Evolutionary conservation across 2,888 invertebrate genomes (phyloP), one percentile per base, ranked within the genome.

Genomic region (Chorisops tibialis): DNA sequence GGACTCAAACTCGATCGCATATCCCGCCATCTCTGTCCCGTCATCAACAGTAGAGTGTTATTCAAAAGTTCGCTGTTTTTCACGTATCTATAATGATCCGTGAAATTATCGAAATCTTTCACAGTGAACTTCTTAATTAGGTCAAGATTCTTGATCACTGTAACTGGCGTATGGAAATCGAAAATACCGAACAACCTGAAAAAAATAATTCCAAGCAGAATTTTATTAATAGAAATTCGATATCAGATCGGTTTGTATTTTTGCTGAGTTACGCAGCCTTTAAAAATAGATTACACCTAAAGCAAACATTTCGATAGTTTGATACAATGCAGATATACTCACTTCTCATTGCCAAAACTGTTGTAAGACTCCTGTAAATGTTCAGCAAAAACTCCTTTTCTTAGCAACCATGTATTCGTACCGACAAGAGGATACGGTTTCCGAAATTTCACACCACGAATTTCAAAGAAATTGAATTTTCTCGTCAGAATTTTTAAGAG

Each of bases 81-180:
- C 14, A 79, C 2, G 9, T 9, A 7, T 1, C 66, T 38, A 2
- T 73, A 69, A 43, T 79, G 79, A 64, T 81, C 78, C 1, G 75
- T 63, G 66, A 81, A 81, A 62, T 75, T 76, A 16, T 81, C 80
- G 51, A 81, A 81, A 62, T 81, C 79, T 65, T 81, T 81, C 0
- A 81, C 74, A 0, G 78, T 76, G 3, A 81, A 75, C 6, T 66
- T 72, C 61, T 79, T 81, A 19, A 81, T 79, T 14, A 81, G 58
- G 24, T 81, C 80, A 1, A 79, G 79, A 67, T 81, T 81, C 4
- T 77, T 70, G 4, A 81, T 70, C 3, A 81, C 19, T 12, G 79
- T 60, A 0, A 74, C 64, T 0, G 78, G 78, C 0, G 48, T 52
- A 0, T 66, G 7, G 41, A 79, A 77, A 63, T 79, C 77, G 51